phyloP scores from a whole-genome alignment of 2,888 invertebrate genomes.

The Netelia inedita region DNA sequence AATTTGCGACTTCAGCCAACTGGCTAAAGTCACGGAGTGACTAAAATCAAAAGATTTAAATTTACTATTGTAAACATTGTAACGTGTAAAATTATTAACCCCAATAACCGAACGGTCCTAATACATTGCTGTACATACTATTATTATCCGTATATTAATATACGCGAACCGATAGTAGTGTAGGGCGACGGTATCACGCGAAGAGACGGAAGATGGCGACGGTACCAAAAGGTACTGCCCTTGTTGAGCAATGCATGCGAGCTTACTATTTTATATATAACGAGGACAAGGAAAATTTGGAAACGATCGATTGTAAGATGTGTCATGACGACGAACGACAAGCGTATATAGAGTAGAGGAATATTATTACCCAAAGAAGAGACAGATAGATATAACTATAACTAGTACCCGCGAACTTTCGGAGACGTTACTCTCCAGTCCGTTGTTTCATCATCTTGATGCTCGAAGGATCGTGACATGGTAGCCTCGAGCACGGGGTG shows the following conservation, averaged over 20 bases:
- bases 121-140: neutral
- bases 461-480: slow-evolving; percentile 56
- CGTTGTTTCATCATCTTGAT: slow-evolving; percentile 30
- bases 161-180: neutral
- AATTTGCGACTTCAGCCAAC: too few species aligned
- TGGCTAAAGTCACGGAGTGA: too few species aligned
- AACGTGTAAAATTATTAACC: too few species aligned
- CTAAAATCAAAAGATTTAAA: too few species aligned
- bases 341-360: neutral
- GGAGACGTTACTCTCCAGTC: neutral
- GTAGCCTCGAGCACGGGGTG: slow-evolving; percentile 64
- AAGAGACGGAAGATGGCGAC: slow-evolving; percentile 18
- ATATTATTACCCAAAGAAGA: neutral
- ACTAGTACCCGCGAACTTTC: slow-evolving; percentile 9
- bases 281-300: slow-evolving; percentile 40
- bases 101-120: too few species aligned
- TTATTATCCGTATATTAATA: neutral
- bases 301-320: slow-evolving; percentile 60
- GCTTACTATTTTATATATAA: slow-evolving; percentile 28
- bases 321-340: slow-evolving; percentile 53
- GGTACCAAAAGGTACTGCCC: slow-evolving; percentile 43
- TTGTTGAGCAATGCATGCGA: slow-evolving; percentile 3
- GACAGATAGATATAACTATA: neutral
- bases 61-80: too few species aligned
- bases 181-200: slow-evolving; percentile 42